These are phyloP conservation scores for Heterotis niloticus DNA, from an alignment of 2,113 vertebrate genomes.

Conservation along the genomic window DNA sequence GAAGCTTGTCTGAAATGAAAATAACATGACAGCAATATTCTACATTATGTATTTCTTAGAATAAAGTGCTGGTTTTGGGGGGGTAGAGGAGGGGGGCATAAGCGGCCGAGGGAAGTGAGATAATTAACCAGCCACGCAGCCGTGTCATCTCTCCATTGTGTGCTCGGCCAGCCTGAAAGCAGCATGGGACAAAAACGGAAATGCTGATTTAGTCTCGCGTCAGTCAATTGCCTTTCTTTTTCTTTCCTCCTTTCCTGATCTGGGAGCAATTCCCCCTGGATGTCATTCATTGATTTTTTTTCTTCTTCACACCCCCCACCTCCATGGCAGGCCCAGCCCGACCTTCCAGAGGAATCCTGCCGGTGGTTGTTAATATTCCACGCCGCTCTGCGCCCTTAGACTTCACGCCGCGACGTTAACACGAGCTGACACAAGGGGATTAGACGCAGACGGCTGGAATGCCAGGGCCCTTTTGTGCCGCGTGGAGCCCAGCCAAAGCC, in stretches of 20 bases:
- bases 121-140: conserved; percentile 60
- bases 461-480: conserved; percentile 88
- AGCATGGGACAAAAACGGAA: conserved; percentile 53
- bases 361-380: conserved; percentile 89
- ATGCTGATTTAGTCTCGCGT: conserved; percentile 59
- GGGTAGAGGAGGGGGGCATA: not conserved
- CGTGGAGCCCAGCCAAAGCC: conserved; percentile 90
- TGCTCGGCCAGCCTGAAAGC: conserved; percentile 45
- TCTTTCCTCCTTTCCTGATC: conserved; percentile 27
- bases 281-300: conserved; percentile 27
- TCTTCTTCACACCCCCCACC: conserved; percentile 36
- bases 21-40: conserved; percentile 12
- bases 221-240: conserved; percentile 48
- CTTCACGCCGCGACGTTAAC: conserved; percentile 98
- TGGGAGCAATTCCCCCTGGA: conserved; percentile 35
- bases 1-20: not conserved
- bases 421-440: conserved; percentile 97
- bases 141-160: conserved; percentile 60
- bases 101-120: conserved; percentile 41
- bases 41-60: conserved; percentile 16
- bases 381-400: conserved; percentile 87
- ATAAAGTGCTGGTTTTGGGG: conserved; percentile 13
- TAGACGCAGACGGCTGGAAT: conserved; percentile 99
- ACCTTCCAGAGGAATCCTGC: conserved; percentile 86
- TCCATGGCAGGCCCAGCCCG: conserved; percentile 67